Evolutionary conservation across 2,113 vertebrate species (phyloP).

Genomic region (Microtus pennsylvanicus): DNA sequence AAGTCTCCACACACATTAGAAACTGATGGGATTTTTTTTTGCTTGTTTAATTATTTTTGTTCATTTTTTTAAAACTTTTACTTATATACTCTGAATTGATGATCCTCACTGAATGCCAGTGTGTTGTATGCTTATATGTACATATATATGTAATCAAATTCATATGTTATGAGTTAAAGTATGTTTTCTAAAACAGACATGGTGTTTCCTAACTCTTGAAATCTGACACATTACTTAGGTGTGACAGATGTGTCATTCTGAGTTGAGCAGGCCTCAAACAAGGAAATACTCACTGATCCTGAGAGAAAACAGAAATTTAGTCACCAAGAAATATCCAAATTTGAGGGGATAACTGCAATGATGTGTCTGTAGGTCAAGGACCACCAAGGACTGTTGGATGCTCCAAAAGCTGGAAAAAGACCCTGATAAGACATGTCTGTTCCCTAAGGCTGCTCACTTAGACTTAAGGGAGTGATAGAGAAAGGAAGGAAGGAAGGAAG

Average conservation of each 20-base stretch:
- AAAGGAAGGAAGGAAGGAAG: not conserved
- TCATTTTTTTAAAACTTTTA: not conserved
- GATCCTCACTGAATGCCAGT: not conserved
- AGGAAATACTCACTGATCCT: too few species aligned
- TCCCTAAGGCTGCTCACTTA: not conserved
- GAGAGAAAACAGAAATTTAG: not conserved
- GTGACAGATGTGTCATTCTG: not conserved
- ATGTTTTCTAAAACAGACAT: not conserved
- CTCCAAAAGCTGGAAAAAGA: not conserved
- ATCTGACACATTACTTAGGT: fast-evolving
- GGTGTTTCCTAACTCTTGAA: fast-evolving
- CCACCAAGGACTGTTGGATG: not conserved
- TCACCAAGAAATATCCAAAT: not conserved
- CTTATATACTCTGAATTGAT: fast-evolving
- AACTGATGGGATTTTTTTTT: not conserved
- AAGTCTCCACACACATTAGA: not conserved
- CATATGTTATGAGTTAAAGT: not conserved
- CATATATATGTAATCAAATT: not conserved
- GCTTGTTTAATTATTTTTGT: not conserved
- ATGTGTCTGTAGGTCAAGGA: not conserved
- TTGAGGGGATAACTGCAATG: too few species aligned
- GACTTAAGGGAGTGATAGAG: not conserved
- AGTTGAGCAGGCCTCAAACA: fast-evolving
- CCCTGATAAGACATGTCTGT: fast-evolving
- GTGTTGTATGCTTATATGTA: fast-evolving